Base-by-base conservation (phyloP, 2,888 invertebrate species). In the Sisyra terminalis region DNA sequence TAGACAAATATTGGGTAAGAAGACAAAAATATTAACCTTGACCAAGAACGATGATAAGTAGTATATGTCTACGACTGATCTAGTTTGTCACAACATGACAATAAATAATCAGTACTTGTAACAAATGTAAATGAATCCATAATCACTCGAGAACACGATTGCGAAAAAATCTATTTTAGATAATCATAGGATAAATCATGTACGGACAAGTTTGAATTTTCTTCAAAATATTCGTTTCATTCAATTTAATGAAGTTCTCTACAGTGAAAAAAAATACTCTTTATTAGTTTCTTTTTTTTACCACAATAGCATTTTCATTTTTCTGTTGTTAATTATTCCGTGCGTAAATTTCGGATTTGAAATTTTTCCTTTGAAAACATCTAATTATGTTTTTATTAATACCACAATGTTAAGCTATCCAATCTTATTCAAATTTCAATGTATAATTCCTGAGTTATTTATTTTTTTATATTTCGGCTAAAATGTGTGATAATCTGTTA, bases 111-210 rank as follows among this genome's bases (percentile, higher is more conserved):
- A 40, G 24, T 31, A 30, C 10, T 40, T 40, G 24, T 30, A 40
- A 40, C 40, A 40, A 40, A 40, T 40, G 40, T 30, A 39, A 35
- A 8, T 35, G 9, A 13, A 35, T 15, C 14, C 14, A 35, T 15
- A 35, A 40, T 40, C 40, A 40, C 40, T 40, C 40, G 31, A 40
- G 29, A 29, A 40, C 40, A 40, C 40, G 31, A 40, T 40, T 40
- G 40, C 40, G 29, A 40, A 29, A 40, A 40, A 40, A 40, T 30
- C 40, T 40, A 40, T 40, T 40, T 18, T 15, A 30, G 16, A 17
- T 11, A 37, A 37, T 24, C 37, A 17, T 37, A 37, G 37, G 18
- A 37, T 37, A 2, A 37, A 37, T 37, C n/a, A 37, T 24, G 37
- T 18, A 16, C 14, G 32, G 32, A 9, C 32, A 14, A 32, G 8